These are phyloP conservation scores for Ennomos fuscantarius DNA, from an alignment of 2,888 invertebrate genomes.

Conservation along the genomic window DNA sequence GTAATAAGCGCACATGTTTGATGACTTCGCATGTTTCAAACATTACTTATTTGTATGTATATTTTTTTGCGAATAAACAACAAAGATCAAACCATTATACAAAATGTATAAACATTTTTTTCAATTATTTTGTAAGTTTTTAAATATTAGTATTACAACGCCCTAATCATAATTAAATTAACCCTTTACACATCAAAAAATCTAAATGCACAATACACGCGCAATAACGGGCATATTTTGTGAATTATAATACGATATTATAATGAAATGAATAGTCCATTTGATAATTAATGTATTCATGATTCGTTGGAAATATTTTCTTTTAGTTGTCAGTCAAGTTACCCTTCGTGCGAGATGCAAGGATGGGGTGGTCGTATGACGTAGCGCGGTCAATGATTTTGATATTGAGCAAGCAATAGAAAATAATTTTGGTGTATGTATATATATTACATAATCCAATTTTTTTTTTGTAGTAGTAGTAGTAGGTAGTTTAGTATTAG, in stretches of 20 bases:
- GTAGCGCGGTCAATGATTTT: slow-evolving; percentile 38
- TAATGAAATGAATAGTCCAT: slow-evolving; percentile 61
- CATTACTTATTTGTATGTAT: background rate
- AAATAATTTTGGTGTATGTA: no score
- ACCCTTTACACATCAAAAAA: slow-evolving; percentile 37
- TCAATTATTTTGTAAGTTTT: background rate
- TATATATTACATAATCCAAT: no score
- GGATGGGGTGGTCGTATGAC: slow-evolving; percentile 28
- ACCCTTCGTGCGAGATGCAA: slow-evolving; percentile 43
- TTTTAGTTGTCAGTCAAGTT: slow-evolving; percentile 76
- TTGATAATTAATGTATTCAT: slow-evolving; percentile 79
- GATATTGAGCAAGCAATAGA: slow-evolving; percentile 39
- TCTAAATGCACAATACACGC: slow-evolving; percentile 43
- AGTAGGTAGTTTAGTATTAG: no score
- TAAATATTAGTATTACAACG: slow-evolving; percentile 5
- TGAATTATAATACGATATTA: slow-evolving; percentile 50
- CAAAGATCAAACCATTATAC: no score
- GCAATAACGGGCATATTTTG: slow-evolving; percentile 56
- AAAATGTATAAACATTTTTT: background rate
- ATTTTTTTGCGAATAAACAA: no score
- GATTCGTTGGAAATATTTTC: slow-evolving; percentile 64
- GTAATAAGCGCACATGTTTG: slow-evolving; percentile 32
- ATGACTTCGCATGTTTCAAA: slow-evolving; percentile 33
- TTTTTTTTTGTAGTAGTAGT: no score
- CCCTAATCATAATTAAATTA: slow-evolving; percentile 38